Conservation (phyloP, 2,797 vertebrate genomes). For the Aplochiton taeniatus region DNA sequence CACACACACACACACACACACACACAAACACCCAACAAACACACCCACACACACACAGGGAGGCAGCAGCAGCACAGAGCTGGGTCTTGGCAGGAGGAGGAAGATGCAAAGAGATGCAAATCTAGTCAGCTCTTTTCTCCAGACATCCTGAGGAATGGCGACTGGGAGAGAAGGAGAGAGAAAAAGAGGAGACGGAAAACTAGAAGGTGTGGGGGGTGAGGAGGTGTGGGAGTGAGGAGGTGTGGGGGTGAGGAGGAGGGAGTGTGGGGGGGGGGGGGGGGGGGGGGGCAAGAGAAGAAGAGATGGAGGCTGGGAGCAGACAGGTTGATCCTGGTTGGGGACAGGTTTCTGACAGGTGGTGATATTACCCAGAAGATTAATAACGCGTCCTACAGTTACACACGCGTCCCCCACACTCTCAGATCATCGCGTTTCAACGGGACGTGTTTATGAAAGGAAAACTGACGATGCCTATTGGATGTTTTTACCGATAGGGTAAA, state of each 20-base stretch:
- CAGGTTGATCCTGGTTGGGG: too few species aligned
- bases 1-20: conserved; percentile 10
- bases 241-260: background rate
- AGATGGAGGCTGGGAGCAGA: conserved; percentile 46
- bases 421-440: too few species aligned
- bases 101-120: conserved; percentile 27
- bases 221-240: background rate
- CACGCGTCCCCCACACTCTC: too few species aligned
- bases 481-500: too few species aligned
- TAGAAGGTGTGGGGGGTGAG: conserved; percentile 16
- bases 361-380: too few species aligned
- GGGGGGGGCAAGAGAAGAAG: conserved; percentile 38
- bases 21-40: too few species aligned
- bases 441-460: too few species aligned
- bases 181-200: background rate
- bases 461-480: too few species aligned
- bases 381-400: too few species aligned
- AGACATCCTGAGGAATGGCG: conserved; percentile 12
- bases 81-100: conserved; percentile 33
- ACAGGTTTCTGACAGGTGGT: too few species aligned
- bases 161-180: background rate
- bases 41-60: conserved; percentile 8
- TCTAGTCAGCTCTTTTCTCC: conserved; percentile 31
- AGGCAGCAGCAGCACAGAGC: conserved; percentile 21
- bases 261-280: conserved; percentile 26